Evolutionary conservation across 1,140 invertebrate genomes (phyloP).

Genomic region (Trachymyrmex cornetzi): DNA sequence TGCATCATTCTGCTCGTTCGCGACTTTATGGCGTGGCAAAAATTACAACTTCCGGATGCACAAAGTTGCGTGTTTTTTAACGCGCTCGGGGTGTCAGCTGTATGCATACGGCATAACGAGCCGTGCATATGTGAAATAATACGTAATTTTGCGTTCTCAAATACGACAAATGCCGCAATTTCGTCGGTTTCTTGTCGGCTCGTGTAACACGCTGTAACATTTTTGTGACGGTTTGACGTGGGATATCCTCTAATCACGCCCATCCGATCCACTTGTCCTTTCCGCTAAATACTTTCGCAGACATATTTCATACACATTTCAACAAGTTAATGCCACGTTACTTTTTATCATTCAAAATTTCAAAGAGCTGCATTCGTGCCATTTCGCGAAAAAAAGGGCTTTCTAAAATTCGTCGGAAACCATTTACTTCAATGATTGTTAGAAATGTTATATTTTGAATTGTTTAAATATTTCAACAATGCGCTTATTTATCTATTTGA

Average conservation of each 20-base stretch:
- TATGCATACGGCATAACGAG: conserved; percentile 27
- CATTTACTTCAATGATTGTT: conserved; percentile 9
- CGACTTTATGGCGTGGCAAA: conserved; percentile 47
- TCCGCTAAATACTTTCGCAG: conserved; percentile 19
- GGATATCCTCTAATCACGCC: conserved; percentile 39
- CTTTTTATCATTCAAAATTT: conserved; percentile 9
- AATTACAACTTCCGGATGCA: conserved; percentile 54
- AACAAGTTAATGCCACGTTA: conserved; percentile 5
- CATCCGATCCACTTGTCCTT: conserved; percentile 43
- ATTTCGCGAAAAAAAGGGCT: neutral
- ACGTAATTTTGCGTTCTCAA: conserved; percentile 41
- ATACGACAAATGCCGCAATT: conserved; percentile 46
- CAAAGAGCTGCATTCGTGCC: neutral
- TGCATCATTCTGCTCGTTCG: neutral
- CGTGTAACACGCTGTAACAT: neutral
- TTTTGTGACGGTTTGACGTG: conserved; percentile 51
- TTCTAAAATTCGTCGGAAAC: neutral
- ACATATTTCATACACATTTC: neutral
- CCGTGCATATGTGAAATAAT: conserved; percentile 51
- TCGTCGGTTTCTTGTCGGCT: neutral
- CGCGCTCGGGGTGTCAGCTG: conserved; percentile 44
- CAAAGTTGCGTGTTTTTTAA: conserved; percentile 64
- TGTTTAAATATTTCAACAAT: neutral
- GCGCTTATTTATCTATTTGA: neutral
- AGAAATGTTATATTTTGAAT: neutral